Evolutionary conservation across 2,797 vertebrate species (phyloP).

Genomic region (Philypnodon macrostomus): DNA sequence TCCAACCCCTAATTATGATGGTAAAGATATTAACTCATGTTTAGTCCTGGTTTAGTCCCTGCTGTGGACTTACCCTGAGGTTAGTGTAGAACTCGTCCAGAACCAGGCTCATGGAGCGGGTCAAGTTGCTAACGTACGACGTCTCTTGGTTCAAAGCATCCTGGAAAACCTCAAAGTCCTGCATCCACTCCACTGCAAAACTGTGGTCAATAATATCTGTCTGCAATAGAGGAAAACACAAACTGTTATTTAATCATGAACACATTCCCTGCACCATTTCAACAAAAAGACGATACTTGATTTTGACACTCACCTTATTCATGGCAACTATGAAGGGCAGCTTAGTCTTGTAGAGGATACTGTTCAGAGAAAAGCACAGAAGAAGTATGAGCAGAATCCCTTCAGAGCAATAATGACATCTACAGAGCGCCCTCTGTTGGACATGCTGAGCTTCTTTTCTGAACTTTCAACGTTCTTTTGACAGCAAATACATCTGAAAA

Average conservation of each 20-base stretch:
- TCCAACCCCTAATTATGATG: no score
- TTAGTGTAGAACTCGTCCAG: slow-evolving; percentile 93
- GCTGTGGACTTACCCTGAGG: slow-evolving; percentile 50
- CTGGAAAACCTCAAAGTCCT: slow-evolving; percentile 95
- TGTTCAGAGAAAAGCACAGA: slow-evolving; percentile 50
- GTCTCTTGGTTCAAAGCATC: slow-evolving; percentile 94
- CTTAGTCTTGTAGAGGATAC: slow-evolving; percentile 97
- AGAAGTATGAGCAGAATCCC: not conserved
- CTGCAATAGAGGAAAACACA: slow-evolving; percentile 56
- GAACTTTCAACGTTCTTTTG: not conserved
- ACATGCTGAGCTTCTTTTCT: not conserved
- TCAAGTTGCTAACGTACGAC: slow-evolving; percentile 91
- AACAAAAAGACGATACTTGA: not conserved
- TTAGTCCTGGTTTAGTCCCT: no score
- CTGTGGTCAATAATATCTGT: slow-evolving; percentile 95
- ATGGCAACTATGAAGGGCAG: slow-evolving; percentile 94
- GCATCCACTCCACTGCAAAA: slow-evolving; percentile 98
- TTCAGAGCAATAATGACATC: no score
- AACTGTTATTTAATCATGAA: not conserved
- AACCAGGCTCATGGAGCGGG: slow-evolving; percentile 96
- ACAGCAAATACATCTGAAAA: no score
- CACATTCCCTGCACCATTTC: not conserved
- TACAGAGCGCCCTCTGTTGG: slow-evolving; percentile 4
- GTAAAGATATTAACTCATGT: no score
- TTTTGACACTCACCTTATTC: slow-evolving; percentile 87